Conservation (phyloP, 1,140 invertebrate species). For the Brachionus sp. region DNA sequence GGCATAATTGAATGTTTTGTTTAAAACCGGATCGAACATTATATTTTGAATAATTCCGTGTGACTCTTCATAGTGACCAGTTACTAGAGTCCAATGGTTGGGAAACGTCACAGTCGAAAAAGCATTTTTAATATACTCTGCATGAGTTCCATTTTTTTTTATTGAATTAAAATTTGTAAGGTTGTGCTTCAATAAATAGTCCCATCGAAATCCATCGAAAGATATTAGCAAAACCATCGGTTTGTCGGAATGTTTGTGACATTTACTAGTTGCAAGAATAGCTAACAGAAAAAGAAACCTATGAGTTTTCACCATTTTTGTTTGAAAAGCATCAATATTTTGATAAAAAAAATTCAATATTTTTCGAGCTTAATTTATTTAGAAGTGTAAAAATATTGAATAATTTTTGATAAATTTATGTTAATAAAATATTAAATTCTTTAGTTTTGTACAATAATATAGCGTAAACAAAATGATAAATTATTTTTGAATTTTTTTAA, state of each 20-base stretch:
- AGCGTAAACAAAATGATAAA: neutral
- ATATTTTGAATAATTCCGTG: conserved; percentile 71
- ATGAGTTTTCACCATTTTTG: neutral
- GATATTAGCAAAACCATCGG: conserved; percentile 55
- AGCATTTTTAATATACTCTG: conserved; percentile 59
- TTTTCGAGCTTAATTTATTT: neutral
- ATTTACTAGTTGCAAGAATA: neutral
- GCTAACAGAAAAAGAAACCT: neutral
- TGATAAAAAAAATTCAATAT: neutral
- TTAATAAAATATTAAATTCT: neutral
- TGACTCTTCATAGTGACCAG: conserved; percentile 70
- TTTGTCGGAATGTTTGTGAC: neutral
- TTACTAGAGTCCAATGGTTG: conserved; percentile 74
- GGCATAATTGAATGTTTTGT: conserved; percentile 51
- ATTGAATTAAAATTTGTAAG: conserved; percentile 54
- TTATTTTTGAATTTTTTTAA: neutral
- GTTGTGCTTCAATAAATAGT: conserved; percentile 51
- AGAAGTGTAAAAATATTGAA: neutral
- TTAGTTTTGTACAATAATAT: neutral
- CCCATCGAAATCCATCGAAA: conserved; percentile 60
- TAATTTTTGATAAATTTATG: neutral
- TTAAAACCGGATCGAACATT: conserved; percentile 64
- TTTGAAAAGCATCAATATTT: neutral
- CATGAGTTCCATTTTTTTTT: conserved; percentile 52
- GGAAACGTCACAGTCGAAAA: conserved; percentile 75